phyloP scores from a whole-genome alignment of 2,797 vertebrate genomes.

The Emydoidea blandingii region DNA sequence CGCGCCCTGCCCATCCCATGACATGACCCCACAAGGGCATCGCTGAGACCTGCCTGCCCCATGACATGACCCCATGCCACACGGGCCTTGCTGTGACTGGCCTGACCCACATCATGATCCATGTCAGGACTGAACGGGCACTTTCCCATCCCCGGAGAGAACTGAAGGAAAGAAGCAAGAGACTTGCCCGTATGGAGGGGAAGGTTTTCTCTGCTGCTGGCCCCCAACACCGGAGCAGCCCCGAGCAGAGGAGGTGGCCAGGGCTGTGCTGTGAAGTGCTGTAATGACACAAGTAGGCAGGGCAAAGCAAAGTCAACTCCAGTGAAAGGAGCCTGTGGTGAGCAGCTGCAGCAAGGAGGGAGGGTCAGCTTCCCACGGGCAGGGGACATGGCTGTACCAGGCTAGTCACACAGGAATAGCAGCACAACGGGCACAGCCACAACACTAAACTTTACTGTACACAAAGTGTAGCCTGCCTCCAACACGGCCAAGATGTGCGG shows the following conservation, averaged over 20 bases:
- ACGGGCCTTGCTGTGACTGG: neutral
- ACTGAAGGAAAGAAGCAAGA: too few relatives aligned
- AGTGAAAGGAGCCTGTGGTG: neutral
- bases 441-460: too few relatives aligned
- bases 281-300: neutral
- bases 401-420: too few relatives aligned
- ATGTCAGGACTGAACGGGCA: too few relatives aligned
- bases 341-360: neutral
- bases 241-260: neutral
- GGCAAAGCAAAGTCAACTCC: neutral
- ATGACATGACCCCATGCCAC: too few relatives aligned
- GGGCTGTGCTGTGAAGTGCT: neutral
- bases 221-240: neutral
- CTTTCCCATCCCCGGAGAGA: too few relatives aligned
- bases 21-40: too few relatives aligned
- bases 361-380: neutral
- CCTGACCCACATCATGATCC: neutral
- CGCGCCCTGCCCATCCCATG: too few relatives aligned
- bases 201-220: neutral
- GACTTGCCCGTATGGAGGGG: neutral
- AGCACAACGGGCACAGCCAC: too few relatives aligned
- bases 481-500: too few relatives aligned
- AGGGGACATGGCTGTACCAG: neutral
- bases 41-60: too few relatives aligned
- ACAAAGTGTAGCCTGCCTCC: too few relatives aligned